Conservation (phyloP, 2,888 invertebrate species). For the Gasteruption jaculator region DNA sequence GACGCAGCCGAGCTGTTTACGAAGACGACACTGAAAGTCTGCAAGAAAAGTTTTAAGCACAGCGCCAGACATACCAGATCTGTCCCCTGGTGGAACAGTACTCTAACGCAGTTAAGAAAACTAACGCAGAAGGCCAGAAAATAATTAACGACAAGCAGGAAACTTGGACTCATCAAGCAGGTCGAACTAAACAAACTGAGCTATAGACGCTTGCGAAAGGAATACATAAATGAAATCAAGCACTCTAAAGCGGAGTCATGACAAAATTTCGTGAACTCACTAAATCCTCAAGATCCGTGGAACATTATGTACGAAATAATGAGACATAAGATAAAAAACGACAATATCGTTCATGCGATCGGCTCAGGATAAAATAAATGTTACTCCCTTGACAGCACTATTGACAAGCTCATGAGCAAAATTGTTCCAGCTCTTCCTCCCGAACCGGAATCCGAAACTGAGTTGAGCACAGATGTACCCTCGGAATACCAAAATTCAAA, state of each 20-base stretch:
- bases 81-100: neutral
- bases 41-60: neutral
- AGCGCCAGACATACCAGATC: neutral
- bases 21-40: neutral
- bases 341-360: neutral
- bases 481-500: neutral
- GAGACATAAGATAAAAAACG: neutral
- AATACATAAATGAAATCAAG: slow-evolving; percentile 1
- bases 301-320: slow-evolving; percentile 10
- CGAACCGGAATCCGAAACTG: neutral
- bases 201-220: too few species aligned
- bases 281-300: slow-evolving; percentile 13
- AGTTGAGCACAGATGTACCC: too few species aligned
- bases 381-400: too few species aligned
- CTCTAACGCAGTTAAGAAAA: neutral
- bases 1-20: neutral
- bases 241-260: neutral
- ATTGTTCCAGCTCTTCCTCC: neutral
- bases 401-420: neutral
- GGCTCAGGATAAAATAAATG: neutral
- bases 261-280: slow-evolving; percentile 1
- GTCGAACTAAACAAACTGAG: too few species aligned
- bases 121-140: neutral
- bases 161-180: too few species aligned
- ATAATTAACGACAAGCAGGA: too few species aligned